Percentiles rank a stretch among this genome's conserved stretches.
Conservation (phyloP, 2,113 vertebrate species). For the Etheostoma cragini region DNA sequence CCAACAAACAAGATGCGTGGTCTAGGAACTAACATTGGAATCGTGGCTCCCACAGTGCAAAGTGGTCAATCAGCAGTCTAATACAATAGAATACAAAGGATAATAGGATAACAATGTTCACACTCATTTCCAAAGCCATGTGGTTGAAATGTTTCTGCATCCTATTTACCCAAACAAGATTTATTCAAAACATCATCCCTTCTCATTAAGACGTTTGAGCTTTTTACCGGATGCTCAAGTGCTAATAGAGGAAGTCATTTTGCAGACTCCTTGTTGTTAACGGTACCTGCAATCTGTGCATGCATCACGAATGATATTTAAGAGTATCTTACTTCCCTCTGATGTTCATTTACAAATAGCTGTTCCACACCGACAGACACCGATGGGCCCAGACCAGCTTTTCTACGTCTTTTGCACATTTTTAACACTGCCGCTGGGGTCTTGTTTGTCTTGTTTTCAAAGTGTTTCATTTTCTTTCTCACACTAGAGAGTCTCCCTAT, state of each 20-base stretch:
- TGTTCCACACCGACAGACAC: too few species aligned
- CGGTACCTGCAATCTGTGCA: background rate
- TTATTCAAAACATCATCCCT: background rate
- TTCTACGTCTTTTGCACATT: slow-evolving; percentile 2
- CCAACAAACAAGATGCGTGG: too few species aligned
- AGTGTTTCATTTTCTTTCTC: slow-evolving; percentile 9
- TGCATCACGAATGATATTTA: background rate
- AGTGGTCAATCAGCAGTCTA: too few species aligned
- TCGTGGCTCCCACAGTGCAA: too few species aligned
- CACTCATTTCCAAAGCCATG: too few species aligned
- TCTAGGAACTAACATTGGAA: too few species aligned
- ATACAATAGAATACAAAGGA: too few species aligned
- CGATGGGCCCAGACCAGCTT: background rate
- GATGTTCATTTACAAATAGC: slow-evolving; percentile 20
- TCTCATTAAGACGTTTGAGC: background rate
- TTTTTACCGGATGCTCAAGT: background rate
- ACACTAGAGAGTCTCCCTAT: slow-evolving; percentile 22
- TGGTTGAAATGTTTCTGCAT: too few species aligned
- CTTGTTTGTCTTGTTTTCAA: slow-evolving; percentile 37
- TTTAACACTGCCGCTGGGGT: slow-evolving; percentile 24
- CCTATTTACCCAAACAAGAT: background rate
- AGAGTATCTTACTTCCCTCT: slow-evolving; percentile 42
- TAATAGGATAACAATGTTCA: too few species aligned
- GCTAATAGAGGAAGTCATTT: background rate
- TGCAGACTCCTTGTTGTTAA: background rate